Conservation (phyloP, 2,113 vertebrate genomes). For the Corythornis cristatus region DNA sequence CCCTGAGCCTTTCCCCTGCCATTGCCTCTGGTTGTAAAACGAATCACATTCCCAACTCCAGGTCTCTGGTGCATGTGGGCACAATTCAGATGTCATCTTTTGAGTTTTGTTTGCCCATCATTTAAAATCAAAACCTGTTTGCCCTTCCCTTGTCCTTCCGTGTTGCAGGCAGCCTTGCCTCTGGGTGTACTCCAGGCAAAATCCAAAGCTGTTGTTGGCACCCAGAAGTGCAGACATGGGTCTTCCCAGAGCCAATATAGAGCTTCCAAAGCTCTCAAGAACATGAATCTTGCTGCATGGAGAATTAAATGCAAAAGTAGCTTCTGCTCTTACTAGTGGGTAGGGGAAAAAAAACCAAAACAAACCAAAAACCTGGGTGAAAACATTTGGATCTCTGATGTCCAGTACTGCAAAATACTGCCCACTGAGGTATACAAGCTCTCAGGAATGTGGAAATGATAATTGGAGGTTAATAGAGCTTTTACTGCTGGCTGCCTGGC, state of each 20-base stretch:
- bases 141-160: conserved; percentile 1
- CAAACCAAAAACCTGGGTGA: neutral
- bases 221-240: neutral
- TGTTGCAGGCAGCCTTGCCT: neutral
- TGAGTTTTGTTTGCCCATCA: conserved; percentile 20
- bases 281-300: neutral
- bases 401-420: neutral
- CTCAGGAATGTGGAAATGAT: conserved; percentile 16
- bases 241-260: neutral
- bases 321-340: neutral
- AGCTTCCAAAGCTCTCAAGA: neutral
- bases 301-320: neutral
- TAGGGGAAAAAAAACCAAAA: neutral
- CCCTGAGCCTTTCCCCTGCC: neutral
- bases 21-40: neutral
- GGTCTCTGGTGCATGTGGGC: neutral
- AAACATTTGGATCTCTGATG: neutral
- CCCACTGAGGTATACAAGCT: neutral
- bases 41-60: neutral
- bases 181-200: neutral
- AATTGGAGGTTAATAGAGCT: conserved; percentile 48
- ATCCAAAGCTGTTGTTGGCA: neutral
- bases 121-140: neutral
- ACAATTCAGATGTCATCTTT: neutral
- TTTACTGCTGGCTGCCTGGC: conserved; percentile 29